Percentiles rank a stretch among this genome's conserved stretches.
These are phyloP conservation scores for Clusia tigrina DNA, from an alignment of 2,888 invertebrate species.

Conservation along the genomic window DNA sequence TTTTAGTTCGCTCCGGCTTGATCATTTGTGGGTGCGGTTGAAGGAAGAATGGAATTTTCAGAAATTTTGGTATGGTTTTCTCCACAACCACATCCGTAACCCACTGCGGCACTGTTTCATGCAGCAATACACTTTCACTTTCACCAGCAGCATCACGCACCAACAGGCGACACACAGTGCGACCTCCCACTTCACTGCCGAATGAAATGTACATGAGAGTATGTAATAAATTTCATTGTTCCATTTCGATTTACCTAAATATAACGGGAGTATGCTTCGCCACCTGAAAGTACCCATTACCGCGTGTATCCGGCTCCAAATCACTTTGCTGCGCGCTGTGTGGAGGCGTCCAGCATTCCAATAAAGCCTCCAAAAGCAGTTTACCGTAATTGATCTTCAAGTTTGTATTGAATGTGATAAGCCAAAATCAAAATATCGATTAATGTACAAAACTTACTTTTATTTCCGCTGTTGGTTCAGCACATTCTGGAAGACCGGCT, in stretches of 20 bases:
- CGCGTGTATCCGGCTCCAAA: constrained; percentile 76
- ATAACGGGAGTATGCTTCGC: constrained; percentile 97
- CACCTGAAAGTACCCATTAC: constrained; percentile 85
- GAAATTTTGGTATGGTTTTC: constrained; percentile 92
- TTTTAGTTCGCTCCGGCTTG: constrained; percentile 78
- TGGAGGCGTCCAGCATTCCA: constrained; percentile 92
- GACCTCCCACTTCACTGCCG: constrained; percentile 90
- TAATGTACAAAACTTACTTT: constrained; percentile 43
- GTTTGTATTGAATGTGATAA: constrained; percentile 7
- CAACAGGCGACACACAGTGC: constrained; percentile 87
- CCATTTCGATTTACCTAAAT: constrained; percentile 72
- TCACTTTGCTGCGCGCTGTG: constrained; percentile 71
- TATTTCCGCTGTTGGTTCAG: constrained; percentile 61
- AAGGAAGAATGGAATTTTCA: constrained; percentile 96
- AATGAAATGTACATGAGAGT: constrained; percentile 2
- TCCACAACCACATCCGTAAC: constrained; percentile 94
- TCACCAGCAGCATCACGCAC: constrained; percentile 93
- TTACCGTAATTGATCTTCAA: constrained; percentile 91
- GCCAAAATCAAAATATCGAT: not conserved
- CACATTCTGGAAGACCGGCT: constrained; percentile 82
- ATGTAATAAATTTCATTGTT: not conserved
- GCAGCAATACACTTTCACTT: constrained; percentile 88
- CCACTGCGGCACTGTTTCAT: constrained; percentile 96
- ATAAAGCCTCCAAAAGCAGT: constrained; percentile 88
- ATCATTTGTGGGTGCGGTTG: constrained; percentile 84